Conservation (phyloP, 2,888 invertebrate species). For the Heliconius charithonia region DNA sequence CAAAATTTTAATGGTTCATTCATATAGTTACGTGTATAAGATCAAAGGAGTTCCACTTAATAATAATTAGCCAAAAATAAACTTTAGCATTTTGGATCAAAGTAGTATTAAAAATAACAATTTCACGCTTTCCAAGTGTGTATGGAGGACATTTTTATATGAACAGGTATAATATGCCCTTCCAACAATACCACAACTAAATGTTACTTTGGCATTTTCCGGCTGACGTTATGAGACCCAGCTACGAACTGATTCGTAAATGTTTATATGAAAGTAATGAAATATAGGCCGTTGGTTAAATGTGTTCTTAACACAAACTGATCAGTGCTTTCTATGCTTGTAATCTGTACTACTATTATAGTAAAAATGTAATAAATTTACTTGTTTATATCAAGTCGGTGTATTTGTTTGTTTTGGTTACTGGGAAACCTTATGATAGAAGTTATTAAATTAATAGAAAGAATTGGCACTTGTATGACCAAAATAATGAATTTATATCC, state of each 20-base stretch:
- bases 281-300: not conserved
- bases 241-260: not conserved
- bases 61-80: conserved; percentile 22
- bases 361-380: too few species aligned
- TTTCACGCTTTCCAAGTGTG: conserved; percentile 24
- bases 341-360: not conserved
- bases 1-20: conserved; percentile 27
- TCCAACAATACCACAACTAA: conserved; percentile 51
- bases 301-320: not conserved
- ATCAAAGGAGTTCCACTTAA: conserved; percentile 47
- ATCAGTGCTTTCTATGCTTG: not conserved
- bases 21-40: conserved; percentile 20
- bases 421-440: too few species aligned
- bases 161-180: conserved; percentile 13
- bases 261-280: not conserved
- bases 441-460: not conserved
- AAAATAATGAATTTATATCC: not conserved
- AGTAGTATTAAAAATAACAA: conserved; percentile 14
- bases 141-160: conserved; percentile 24
- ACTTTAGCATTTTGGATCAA: conserved; percentile 2
- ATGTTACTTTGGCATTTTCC: conserved; percentile 76
- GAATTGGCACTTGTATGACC: not conserved
- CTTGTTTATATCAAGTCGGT: too few species aligned
- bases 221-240: not conserved
- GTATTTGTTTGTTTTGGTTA: too few species aligned